Percentiles rank a stretch among this genome's conserved stretches.
phyloP scores from a whole-genome alignment of 2,888 invertebrate genomes.

The Syrista parreyssii region DNA sequence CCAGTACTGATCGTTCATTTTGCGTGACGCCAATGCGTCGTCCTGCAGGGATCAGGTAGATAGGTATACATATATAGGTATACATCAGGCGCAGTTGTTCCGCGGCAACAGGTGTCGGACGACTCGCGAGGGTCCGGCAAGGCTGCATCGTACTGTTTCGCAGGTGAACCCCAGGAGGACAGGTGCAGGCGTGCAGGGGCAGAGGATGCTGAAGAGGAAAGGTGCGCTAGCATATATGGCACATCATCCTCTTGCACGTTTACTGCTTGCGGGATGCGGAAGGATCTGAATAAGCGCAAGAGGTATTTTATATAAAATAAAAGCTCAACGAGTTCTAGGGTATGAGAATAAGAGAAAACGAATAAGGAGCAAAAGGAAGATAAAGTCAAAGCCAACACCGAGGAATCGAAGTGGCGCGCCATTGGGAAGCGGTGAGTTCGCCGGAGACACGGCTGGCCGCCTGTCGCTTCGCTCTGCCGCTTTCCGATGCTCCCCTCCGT shows the following conservation, averaged over 20 bases:
- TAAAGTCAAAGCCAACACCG: slow-evolving; percentile 30
- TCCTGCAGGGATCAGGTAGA: background rate
- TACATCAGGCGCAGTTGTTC: slow-evolving; percentile 3
- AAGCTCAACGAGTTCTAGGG: slow-evolving; percentile 5
- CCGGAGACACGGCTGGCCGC: slow-evolving; percentile 62
- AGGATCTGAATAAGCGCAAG: background rate
- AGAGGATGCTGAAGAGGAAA: slow-evolving; percentile 1
- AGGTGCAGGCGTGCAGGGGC: background rate
- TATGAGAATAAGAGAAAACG: background rate
- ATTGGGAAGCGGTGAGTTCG: slow-evolving; percentile 31
- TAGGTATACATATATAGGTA: background rate
- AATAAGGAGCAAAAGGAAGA: slow-evolving; percentile 9
- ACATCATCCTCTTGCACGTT: background rate
- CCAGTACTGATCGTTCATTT: background rate
- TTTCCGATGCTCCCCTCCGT: slow-evolving; percentile 41
- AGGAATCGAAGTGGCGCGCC: slow-evolving; percentile 8
- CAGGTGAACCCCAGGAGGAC: slow-evolving; percentile 44
- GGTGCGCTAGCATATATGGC: background rate
- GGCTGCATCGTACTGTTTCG: slow-evolving; percentile 41
- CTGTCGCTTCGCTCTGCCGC: slow-evolving; percentile 60
- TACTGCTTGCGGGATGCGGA: background rate
- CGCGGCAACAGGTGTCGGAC: slow-evolving; percentile 35
- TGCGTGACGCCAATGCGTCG: background rate
- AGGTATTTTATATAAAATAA: background rate
- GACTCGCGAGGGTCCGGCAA: slow-evolving; percentile 18